Evolutionary conservation across 1,140 invertebrate genomes (phyloP).

Genomic region (Drosophila sp.): DNA sequence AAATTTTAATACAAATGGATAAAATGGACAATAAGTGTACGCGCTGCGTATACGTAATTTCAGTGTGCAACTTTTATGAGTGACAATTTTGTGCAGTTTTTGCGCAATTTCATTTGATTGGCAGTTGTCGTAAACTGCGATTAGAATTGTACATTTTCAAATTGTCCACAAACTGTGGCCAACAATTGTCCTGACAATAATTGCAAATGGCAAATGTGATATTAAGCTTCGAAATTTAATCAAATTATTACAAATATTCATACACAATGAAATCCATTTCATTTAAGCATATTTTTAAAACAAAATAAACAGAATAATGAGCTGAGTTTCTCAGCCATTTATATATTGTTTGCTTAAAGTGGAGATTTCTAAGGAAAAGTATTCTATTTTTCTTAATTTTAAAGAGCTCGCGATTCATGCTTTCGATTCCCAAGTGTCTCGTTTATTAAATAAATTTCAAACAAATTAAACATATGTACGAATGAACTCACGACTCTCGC

Average conservation of each 20-base stretch:
- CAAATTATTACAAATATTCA: too few relatives aligned
- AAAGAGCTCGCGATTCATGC: too few relatives aligned
- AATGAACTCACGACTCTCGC: conserved; percentile 12
- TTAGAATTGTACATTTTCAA: not conserved
- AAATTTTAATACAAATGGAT: conserved; percentile 45
- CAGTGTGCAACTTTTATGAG: conserved; percentile 74
- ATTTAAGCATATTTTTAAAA: not conserved
- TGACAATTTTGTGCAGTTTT: conserved; percentile 74
- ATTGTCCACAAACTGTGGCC: too few relatives aligned
- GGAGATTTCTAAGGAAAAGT: too few relatives aligned
- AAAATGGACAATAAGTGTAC: conserved; percentile 63
- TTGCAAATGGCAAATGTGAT: not conserved
- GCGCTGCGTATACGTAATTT: conserved; percentile 77
- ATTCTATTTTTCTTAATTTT: too few relatives aligned
- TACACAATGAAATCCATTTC: conserved; percentile 2
- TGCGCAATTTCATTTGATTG: conserved; percentile 31
- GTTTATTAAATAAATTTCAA: conserved; percentile 44
- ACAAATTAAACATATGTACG: conserved; percentile 42
- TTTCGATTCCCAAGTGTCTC: not conserved
- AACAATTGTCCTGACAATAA: not conserved
- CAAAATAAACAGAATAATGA: too few relatives aligned
- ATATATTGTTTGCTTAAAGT: too few relatives aligned
- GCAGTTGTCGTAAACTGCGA: conserved; percentile 21
- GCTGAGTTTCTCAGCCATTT: too few relatives aligned
- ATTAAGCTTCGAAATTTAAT: too few relatives aligned